phyloP scores from a whole-genome alignment of 2,888 invertebrate genomes.

The Aphidoletes aphidimyza region DNA sequence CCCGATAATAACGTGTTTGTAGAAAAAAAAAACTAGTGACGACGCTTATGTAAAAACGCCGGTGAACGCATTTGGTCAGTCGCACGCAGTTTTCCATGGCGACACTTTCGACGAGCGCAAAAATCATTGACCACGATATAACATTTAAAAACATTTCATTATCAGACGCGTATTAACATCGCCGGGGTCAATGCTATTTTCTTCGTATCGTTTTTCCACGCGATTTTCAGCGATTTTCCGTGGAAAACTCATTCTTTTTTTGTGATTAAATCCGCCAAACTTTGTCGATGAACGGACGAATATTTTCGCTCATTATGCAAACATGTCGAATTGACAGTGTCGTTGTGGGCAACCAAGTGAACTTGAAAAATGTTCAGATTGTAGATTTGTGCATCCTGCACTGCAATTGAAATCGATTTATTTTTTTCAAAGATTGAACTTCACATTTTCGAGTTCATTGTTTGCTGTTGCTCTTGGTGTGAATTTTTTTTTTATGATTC shows the following conservation, averaged over 20 bases:
- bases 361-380: no score
- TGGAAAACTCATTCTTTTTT: no score
- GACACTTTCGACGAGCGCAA: not conserved
- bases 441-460: not conserved
- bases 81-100: slow-evolving; percentile 14
- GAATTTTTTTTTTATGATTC: not conserved
- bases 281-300: not conserved
- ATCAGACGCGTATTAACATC: slow-evolving; percentile 14
- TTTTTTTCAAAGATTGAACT: not conserved
- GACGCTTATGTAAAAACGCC: not conserved
- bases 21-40: not conserved
- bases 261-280: no score
- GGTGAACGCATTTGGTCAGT: not conserved
- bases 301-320: slow-evolving; percentile 6
- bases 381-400: no score
- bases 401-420: not conserved
- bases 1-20: not conserved
- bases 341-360: not conserved
- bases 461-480: not conserved
- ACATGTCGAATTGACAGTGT: not conserved
- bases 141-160: slow-evolving; percentile 41
- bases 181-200: slow-evolving; percentile 10
- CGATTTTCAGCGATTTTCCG: not conserved
- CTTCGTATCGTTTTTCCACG: not conserved
- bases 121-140: slow-evolving; percentile 50